A percentile compares a stretch with the other conserved stretches of the same genome.
Conservation (phyloP, 2,888 invertebrate species). For the Neoaliturus tenellus region DNA sequence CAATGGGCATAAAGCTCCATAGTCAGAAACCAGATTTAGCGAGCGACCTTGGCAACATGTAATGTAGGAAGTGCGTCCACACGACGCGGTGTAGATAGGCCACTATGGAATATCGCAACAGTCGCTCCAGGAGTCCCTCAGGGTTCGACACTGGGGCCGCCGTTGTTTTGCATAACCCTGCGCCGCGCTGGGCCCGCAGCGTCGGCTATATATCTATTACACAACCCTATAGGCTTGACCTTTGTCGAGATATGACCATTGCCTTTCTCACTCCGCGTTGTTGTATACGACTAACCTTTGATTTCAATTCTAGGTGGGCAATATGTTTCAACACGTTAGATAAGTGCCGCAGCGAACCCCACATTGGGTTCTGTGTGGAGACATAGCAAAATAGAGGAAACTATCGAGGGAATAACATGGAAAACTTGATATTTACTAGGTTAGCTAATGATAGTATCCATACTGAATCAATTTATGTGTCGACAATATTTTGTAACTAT, state of each 20-base stretch:
- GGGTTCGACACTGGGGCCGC: slow-evolving; percentile 8
- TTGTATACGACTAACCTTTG: slow-evolving; percentile 37
- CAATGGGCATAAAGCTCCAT: too few species aligned
- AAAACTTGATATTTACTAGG: too few species aligned
- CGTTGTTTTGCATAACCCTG: slow-evolving; percentile 21
- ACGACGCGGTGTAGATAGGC: background rate
- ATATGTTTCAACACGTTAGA: slow-evolving; percentile 12
- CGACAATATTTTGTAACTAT: too few species aligned
- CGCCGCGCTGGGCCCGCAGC: background rate
- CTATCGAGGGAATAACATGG: too few species aligned
- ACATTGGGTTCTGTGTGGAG: too few species aligned
- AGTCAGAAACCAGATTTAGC: too few species aligned
- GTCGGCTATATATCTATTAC: slow-evolving; percentile 36
- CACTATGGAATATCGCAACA: background rate
- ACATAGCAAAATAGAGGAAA: too few species aligned
- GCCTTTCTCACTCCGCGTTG: background rate
- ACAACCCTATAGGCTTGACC: slow-evolving; percentile 13
- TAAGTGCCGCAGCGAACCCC: background rate
- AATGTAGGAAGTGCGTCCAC: background rate
- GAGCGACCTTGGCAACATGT: background rate
- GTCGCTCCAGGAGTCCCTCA: slow-evolving; percentile 5
- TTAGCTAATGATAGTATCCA: too few species aligned
- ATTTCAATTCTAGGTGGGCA: slow-evolving; percentile 11
- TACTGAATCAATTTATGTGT: too few species aligned
- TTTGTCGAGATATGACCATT: slow-evolving; percentile 37